Evolutionary conservation across 2,113 vertebrate genomes (phyloP).

Genomic region (Trinectes maculatus): DNA sequence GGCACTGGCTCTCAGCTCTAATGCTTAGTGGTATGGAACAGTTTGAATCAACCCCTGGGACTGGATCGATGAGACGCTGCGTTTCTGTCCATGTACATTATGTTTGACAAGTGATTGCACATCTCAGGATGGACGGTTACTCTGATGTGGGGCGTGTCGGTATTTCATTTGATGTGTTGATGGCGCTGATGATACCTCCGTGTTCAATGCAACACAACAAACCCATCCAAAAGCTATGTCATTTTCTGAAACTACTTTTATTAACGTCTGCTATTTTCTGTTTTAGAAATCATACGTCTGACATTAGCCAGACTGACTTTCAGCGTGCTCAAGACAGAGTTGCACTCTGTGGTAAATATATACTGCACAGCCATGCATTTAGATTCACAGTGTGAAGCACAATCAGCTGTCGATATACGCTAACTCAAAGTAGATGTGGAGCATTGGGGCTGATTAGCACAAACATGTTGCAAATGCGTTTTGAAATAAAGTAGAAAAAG

Average conservation of each 20-base stretch:
- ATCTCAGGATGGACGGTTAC: conserved; percentile 49
- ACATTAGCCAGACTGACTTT: too few species aligned
- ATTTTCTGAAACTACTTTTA: too few species aligned
- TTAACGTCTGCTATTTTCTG: too few species aligned
- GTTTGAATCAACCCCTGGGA: conserved; percentile 55
- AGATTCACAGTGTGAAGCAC: background rate
- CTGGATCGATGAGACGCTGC: conserved; percentile 54
- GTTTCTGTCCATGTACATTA: conserved; percentile 58
- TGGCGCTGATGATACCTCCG: background rate
- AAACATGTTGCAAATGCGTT: background rate
- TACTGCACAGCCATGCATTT: too few species aligned
- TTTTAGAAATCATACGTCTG: too few species aligned
- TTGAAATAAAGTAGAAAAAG: too few species aligned
- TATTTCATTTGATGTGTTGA: conserved; percentile 1
- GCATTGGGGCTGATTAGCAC: too few species aligned
- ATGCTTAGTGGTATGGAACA: conserved; percentile 17
- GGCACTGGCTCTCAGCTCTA: conserved; percentile 16
- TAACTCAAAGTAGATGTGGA: too few species aligned
- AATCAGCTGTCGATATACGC: background rate
- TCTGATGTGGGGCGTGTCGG: background rate
- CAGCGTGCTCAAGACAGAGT: too few species aligned
- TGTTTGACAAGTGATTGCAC: conserved; percentile 55
- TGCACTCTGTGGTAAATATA: too few species aligned
- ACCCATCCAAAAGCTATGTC: too few species aligned
- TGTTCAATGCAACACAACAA: background rate